phyloP scores from a whole-genome alignment of 2,113 vertebrate species.

The Australoheros scitulus region DNA sequence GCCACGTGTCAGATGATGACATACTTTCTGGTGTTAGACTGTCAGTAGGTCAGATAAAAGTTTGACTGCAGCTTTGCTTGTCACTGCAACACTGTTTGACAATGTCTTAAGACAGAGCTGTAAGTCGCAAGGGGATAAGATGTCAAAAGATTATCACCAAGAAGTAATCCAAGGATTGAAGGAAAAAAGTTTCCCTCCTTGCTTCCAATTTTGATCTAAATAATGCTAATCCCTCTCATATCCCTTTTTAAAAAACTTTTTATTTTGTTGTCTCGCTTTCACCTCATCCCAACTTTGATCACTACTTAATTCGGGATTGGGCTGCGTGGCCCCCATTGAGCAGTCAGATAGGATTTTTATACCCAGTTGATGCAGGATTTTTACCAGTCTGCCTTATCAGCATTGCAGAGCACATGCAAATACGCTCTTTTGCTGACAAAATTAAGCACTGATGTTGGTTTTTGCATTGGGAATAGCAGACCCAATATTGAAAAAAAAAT shows the following conservation, averaged over 20 bases:
- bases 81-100: slow-evolving; percentile 37
- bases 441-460: slow-evolving; percentile 3
- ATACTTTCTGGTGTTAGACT: slow-evolving; percentile 23
- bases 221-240: slow-evolving; percentile 67
- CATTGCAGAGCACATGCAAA: background rate
- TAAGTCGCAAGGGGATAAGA: slow-evolving; percentile 58
- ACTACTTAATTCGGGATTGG: slow-evolving; percentile 39
- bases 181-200: slow-evolving; percentile 56
- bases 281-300: slow-evolving; percentile 65
- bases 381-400: slow-evolving; percentile 26
- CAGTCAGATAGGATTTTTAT: slow-evolving; percentile 45
- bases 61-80: slow-evolving; percentile 35
- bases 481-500: slow-evolving; percentile 1
- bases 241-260: slow-evolving; percentile 19
- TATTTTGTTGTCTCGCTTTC: slow-evolving; percentile 42
- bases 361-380: slow-evolving; percentile 53
- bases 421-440: slow-evolving; percentile 28
- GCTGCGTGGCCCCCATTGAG: slow-evolving; percentile 33
- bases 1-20: slow-evolving; percentile 25
- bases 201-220: slow-evolving; percentile 60
- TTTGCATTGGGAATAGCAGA: background rate
- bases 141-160: slow-evolving; percentile 65
- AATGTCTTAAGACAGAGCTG: slow-evolving; percentile 51
- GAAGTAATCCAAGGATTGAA: slow-evolving; percentile 65
- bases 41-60: slow-evolving; percentile 50